Evolutionary conservation across 2,797 vertebrate genomes (phyloP).

Genomic region (Diplodus puntazzo): DNA sequence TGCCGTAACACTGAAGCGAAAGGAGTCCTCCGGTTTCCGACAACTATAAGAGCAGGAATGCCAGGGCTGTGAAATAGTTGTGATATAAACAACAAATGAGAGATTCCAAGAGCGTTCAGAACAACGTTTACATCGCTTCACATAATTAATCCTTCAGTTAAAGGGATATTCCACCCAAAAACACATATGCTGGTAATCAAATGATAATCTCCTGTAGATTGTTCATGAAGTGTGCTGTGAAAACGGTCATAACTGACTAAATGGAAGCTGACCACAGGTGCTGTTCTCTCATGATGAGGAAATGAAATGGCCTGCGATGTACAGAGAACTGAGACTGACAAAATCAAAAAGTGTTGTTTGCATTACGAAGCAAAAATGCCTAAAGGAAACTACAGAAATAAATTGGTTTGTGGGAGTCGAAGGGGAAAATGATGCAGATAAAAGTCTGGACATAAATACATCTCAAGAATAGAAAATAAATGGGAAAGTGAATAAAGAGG

Average conservation of each 20-base stretch:
- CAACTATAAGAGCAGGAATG: constrained; percentile 43
- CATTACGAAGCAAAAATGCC: no score
- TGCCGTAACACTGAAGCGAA: constrained; percentile 10
- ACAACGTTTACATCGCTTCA: neutral
- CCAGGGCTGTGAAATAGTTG: neutral
- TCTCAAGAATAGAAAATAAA: no score
- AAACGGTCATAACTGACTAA: neutral
- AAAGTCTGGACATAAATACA: no score
- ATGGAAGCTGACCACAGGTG: neutral
- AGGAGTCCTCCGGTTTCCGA: constrained; percentile 30
- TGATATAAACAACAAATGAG: constrained; percentile 5
- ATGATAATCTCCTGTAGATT: neutral
- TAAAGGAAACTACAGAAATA: no score
- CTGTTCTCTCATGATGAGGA: neutral
- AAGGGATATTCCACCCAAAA: neutral
- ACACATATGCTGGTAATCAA: neutral
- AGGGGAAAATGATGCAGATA: no score
- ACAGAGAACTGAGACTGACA: no score
- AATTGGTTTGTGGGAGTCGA: no score
- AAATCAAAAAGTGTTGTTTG: no score
- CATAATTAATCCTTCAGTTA: neutral
- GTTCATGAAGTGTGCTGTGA: neutral
- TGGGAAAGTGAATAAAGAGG: no score
- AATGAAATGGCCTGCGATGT: neutral
- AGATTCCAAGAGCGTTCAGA: neutral